Percentiles rank a stretch among this genome's conserved stretches.
phyloP scores from a whole-genome alignment of 1,140 invertebrate species.

The Drosophila lini region DNA sequence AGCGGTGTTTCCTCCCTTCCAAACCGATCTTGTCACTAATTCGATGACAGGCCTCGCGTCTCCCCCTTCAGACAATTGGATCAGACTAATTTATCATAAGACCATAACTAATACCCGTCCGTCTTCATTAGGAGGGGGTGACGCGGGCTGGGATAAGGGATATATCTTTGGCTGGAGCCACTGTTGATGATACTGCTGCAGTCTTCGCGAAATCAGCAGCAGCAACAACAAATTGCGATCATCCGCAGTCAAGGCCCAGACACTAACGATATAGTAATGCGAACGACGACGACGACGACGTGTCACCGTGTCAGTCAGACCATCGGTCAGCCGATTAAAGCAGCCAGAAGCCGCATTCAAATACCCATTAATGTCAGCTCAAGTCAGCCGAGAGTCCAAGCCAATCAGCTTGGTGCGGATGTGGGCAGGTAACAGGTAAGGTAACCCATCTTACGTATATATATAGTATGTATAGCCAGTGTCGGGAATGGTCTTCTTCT shows the following conservation, averaged over 20 bases:
- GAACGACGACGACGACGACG: constrained; percentile 18
- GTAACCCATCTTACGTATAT: constrained; percentile 15
- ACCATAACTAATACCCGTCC: constrained; percentile 53
- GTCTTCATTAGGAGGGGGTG: constrained; percentile 45
- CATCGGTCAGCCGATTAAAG: constrained; percentile 60
- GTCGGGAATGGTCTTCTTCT: constrained; percentile 56
- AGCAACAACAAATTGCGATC: constrained; percentile 38
- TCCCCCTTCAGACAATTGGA: constrained; percentile 29
- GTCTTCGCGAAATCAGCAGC: constrained; percentile 31
- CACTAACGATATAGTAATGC: constrained; percentile 64
- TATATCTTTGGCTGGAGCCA: neutral
- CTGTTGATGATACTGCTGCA: constrained; percentile 16
- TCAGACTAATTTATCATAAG: constrained; percentile 59
- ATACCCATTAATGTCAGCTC: constrained; percentile 78
- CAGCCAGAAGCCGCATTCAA: constrained; percentile 75
- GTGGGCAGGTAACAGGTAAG: constrained; percentile 39
- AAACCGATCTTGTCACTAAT: constrained; percentile 38
- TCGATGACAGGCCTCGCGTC: constrained; percentile 23
- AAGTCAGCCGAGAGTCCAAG: constrained; percentile 43
- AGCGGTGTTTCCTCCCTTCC: constrained; percentile 8
- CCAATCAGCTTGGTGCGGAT: constrained; percentile 34
- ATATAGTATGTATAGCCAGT: constrained; percentile 7
- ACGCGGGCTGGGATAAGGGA: neutral
- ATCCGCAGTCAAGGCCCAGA: constrained; percentile 30
- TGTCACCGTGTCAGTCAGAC: constrained; percentile 53